Base-by-base conservation (phyloP, 1,140 invertebrate species). In the Polyergus mexicanus region DNA sequence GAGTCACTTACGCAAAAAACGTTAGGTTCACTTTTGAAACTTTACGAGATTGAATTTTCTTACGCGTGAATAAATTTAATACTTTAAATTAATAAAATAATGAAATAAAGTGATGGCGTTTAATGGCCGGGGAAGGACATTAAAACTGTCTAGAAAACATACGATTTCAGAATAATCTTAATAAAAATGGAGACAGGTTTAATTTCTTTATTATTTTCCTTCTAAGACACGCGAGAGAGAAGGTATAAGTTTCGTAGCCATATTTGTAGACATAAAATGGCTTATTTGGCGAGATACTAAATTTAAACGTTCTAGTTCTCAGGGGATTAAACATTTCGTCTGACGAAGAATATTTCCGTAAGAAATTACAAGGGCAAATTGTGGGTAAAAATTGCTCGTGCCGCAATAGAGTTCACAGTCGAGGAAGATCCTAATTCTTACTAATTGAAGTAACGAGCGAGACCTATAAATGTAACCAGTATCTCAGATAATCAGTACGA, bases 381-480 rank as follows among this genome's bases (percentile, higher is more conserved):
- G 13, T 22, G 19, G 25, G 25, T 19, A 74, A 44, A 74, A 44
- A 83, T n/a, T 38, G 78, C n/a, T 47, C 32, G 32, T 19, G 68
- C 28, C 32, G 38, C 54, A 58, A 60, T 72, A 19, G n/a, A 74
- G 68, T 47, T 74, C 19, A 38, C 78, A n/a, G 22, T 22, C 28
- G 11, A 22, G 54, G 11, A 72, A 22, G 44, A 19, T 80, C 56
- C 35, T 51, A 78, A 83, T 83, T 65, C 35, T 38, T 56, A 35
- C 58, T 83, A 72, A 83, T 86, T 71, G 84, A 80, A 69, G 47
- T 62, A 86, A 81, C 77, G 66, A 65, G 74, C 58, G 13, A 38
- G 54, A 83, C 28, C n/a, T 58, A 54, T 44, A 68, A 69, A 80
- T 35, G 76, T 38, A 78, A 28, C n/a, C 75, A n/a, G 60, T 65